Conservation (phyloP, 2,113 vertebrate species). For the Corapipo altera region DNA sequence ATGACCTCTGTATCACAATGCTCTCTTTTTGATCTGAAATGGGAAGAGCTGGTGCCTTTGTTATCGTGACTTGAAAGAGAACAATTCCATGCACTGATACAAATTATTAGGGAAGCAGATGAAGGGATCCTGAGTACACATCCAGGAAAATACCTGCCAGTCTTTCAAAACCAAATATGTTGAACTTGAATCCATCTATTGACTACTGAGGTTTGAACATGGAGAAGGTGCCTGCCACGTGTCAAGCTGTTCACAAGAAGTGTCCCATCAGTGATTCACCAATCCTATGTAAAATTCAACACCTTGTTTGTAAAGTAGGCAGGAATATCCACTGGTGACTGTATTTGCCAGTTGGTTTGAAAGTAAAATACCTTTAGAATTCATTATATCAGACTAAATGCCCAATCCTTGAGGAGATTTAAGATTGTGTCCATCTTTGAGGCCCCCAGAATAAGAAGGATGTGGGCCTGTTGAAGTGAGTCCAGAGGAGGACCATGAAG, state of each 20-base stretch:
- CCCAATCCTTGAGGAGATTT: background rate
- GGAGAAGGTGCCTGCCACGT: background rate
- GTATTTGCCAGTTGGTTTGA: background rate
- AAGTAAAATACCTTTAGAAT: background rate
- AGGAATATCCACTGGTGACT: background rate
- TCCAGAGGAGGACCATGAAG: background rate
- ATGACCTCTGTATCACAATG: background rate
- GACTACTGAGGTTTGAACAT: background rate
- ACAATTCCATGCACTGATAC: background rate
- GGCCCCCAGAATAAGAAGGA: background rate
- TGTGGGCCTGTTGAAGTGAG: background rate
- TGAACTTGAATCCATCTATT: background rate
- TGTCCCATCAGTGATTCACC: background rate
- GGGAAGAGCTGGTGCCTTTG: background rate
- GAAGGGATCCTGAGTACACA: background rate
- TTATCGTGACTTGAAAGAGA: fast-evolving
- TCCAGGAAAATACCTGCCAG: background rate
- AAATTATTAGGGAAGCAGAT: background rate
- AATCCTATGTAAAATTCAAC: background rate
- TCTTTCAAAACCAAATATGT: background rate
- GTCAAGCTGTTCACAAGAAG: background rate
- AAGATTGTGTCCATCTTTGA: background rate
- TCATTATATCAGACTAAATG: background rate
- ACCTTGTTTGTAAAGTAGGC: background rate
- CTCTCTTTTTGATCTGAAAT: background rate